phyloP scores from a whole-genome alignment of 2,797 vertebrate genomes.

The Manis pentadactyla region DNA sequence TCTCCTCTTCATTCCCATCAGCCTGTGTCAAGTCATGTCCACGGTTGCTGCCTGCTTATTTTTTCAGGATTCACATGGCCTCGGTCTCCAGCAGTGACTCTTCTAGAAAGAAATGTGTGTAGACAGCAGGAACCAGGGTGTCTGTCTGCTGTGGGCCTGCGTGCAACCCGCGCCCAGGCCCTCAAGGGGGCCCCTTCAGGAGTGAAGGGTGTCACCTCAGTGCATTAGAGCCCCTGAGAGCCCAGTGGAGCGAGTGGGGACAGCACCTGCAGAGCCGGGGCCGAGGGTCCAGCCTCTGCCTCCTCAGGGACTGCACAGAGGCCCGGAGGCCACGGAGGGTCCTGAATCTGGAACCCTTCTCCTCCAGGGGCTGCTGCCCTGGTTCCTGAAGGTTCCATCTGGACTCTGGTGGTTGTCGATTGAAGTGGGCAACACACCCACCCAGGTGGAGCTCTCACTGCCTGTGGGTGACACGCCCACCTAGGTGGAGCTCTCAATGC shows the following conservation, averaged over 20 bases:
- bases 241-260: background rate
- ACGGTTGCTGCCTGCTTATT: background rate
- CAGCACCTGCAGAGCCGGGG: too few species aligned
- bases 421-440: background rate
- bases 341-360: background rate
- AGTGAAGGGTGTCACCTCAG: background rate
- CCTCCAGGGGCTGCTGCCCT: background rate
- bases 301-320: background rate
- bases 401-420: background rate
- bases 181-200: background rate
- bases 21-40: too few species aligned
- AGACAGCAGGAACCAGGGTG: accelerated
- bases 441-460: accelerated
- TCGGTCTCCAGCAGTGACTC: background rate
- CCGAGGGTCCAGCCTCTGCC: background rate
- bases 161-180: background rate
- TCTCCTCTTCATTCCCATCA: too few species aligned
- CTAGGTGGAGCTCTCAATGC: too few species aligned
- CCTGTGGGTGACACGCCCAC: too few species aligned
- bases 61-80: accelerated
- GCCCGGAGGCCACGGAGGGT: background rate
- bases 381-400: background rate
- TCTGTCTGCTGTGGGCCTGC: background rate
- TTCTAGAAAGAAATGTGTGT: background rate
- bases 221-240: background rate